Percentiles rank a stretch among this genome's conserved stretches.
Evolutionary conservation across 1,140 invertebrate species (phyloP).

Genomic region (Bactericera cockerelli): DNA sequence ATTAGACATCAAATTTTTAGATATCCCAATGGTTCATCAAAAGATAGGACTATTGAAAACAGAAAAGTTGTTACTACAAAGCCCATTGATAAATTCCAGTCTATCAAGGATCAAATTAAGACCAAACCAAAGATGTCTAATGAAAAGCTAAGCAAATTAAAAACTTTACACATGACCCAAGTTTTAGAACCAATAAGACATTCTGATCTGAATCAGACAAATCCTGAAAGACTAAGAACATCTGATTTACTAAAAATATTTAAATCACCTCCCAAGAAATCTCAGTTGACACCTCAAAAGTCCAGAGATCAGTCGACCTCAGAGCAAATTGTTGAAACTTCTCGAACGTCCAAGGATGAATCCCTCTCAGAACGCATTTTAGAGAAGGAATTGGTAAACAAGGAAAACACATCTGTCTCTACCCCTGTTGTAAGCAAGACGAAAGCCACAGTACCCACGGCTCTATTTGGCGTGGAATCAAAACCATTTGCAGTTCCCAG

Average conservation of each 20-base stretch:
- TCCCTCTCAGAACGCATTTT: too few species aligned
- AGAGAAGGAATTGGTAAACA: too few species aligned
- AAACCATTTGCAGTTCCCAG: neutral
- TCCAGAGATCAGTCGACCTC: too few species aligned
- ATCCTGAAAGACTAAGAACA: neutral
- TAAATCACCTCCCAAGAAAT: neutral
- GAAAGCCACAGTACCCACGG: too few species aligned
- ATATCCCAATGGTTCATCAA: neutral
- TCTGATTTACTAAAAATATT: neutral
- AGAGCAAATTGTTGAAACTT: too few species aligned
- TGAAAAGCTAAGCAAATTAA: neutral
- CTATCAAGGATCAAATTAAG: neutral
- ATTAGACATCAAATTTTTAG: neutral
- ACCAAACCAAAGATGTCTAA: neutral
- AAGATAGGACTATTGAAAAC: neutral
- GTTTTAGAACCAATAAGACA: conserved; percentile 1
- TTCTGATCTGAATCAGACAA: neutral
- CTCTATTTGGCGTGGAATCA: too few species aligned
- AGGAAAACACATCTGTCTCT: too few species aligned
- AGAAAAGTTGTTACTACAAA: neutral
- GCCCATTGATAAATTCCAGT: neutral
- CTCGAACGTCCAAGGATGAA: too few species aligned
- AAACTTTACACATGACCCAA: conserved; percentile 2
- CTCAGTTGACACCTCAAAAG: neutral
- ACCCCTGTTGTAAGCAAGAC: too few species aligned